Percentiles rank a stretch among this genome's conserved stretches.
These are phyloP conservation scores for Ctenosaura bakeri DNA, from an alignment of 2,797 vertebrate genomes.

Conservation along the genomic window DNA sequence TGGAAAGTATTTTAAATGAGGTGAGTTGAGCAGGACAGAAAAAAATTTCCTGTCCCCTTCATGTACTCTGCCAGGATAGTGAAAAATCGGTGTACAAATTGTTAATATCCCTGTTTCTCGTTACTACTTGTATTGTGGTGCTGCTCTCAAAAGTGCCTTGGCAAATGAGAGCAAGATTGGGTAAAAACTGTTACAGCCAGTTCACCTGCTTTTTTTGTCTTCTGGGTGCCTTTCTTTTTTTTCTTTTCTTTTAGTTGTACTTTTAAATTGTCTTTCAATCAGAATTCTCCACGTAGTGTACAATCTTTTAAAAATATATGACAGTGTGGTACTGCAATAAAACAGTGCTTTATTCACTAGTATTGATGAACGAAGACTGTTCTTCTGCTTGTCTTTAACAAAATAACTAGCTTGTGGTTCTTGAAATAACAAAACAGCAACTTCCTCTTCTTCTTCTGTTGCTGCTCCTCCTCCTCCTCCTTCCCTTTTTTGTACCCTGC, in stretches of 20 bases:
- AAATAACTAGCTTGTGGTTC: neutral
- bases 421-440: neutral
- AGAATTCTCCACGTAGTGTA: too few relatives aligned
- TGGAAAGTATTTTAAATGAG: conserved; percentile 98
- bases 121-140: neutral
- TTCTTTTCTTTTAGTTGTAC: too few relatives aligned
- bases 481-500: too few relatives aligned
- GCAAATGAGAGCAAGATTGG: neutral
- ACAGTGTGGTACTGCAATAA: neutral
- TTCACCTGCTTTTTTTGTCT: neutral
- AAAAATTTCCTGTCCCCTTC: neutral
- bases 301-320: too few relatives aligned
- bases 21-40: conserved; percentile 84
- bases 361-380: neutral
- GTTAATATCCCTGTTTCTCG: neutral
- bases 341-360: neutral
- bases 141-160: neutral
- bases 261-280: too few relatives aligned
- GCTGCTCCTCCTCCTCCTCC: too few relatives aligned
- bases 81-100: neutral
- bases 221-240: neutral
- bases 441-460: too few relatives aligned
- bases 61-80: neutral
- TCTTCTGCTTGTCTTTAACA: neutral
- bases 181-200: neutral